Evolutionary conservation across 2,888 invertebrate genomes (phyloP), one percentile per base, ranked within the genome.

Genomic region (Orthosia gothica): DNA sequence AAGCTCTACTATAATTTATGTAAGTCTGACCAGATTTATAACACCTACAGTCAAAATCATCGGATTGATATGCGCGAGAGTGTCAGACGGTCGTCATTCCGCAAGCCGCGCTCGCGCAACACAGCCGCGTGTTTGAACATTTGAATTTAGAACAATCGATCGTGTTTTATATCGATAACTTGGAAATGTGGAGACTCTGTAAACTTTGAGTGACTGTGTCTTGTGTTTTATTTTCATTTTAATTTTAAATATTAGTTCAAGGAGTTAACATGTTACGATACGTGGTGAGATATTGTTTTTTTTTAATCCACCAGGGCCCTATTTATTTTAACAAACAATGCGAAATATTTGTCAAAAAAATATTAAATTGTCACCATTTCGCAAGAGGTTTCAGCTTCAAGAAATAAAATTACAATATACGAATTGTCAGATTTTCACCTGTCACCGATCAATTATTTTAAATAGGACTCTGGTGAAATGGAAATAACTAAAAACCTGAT

Each of bases 211-310:
- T 88, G 81, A 16, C 70, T 69, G 81, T 88, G 68, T 62, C 62
- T 67, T 58, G 68, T 79, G 76, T 65, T 74, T 62, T 16, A n/a
- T n/a, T n/a, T n/a, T n/a, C n/a, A n/a, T n/a, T n/a, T 16, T 11
- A 23, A 62, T 50, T 32, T 52, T 55, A 45, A 45, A 57, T 1
- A 9, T 15, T 49, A 50, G 15, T 57, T n/a, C 3, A 54, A 54
- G 70, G 55, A 63, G 23, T 52, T 66, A 84, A 72, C 50, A 90
- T 89, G 89, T 80, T 84, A 58, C 82, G 75, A 66, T 81, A 82
- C 73, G 67, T 88, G 89, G 89, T 89, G 63, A 88, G 89, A 78
- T 54, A 52, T 69, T 59, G 16, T 54, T 49, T 2, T 20, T 23
- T 20, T 54, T 59, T 0, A 54, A 7, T 32, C 32, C 26, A 26